Evolutionary conservation across 1,140 invertebrate species (phyloP), one percentile per base, ranked within the genome.

Genomic region (Protaetia brevitarsis): DNA sequence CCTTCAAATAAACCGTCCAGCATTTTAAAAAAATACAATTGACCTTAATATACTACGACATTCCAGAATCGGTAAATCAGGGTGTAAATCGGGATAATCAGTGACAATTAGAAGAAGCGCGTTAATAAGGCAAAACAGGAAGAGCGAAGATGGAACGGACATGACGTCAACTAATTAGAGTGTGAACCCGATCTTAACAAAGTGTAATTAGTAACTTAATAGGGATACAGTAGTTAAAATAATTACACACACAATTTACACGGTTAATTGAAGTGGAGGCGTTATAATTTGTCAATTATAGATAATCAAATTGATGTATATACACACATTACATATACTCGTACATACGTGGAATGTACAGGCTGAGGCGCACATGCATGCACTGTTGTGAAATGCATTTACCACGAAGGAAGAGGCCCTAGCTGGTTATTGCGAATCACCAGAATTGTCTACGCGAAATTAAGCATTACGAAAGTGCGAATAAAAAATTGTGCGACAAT

Each of bases 141-240:
- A 77, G 69, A 72, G 59, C 58, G 68, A 34, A 27, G 57, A 65
- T 30, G 21, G 23, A 65, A 63, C 72, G 75, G 75, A 77, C 69
- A 72, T 74, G 75, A 75, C 74, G 71, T 73, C 64, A 51, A 68
- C 68, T 77, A 77, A 77, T 77, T 75, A 71, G 70, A 71, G 75
- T 75, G 74, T 77, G 74, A 76, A 76, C 72, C n/a, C 67, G 66
- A 69, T 68, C 73, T 74, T 71, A 72, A 73, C 73, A 70, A 73
- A 76, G 72, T 77, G 69, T 74, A 76, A 77, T 76, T 76, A 77
- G 71, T 70, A 70, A 73, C 71, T 76, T 75, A 76, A 76, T 76
- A 76, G 72, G 74, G 74, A 77, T 76, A 76, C 74, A 74, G 69
- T 74, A 75, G 71, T 77, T 77, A 76, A 76, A 72, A 71, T 77